phyloP scores from a whole-genome alignment of 2,888 invertebrate species.

The Eurois occulta region DNA sequence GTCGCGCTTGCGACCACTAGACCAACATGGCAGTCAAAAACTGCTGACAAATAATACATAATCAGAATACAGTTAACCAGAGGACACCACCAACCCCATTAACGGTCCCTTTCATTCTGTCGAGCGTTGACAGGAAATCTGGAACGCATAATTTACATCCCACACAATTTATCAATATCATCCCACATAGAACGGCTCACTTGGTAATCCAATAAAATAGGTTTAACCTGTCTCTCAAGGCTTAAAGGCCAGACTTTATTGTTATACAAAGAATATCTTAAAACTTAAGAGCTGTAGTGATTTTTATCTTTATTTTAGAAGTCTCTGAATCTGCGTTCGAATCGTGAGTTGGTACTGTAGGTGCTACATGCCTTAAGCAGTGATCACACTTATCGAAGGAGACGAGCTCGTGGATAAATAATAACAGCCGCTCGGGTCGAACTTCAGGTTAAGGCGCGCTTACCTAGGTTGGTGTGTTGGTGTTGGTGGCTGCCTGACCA shows the following conservation, averaged over 20 bases:
- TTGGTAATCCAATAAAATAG: slow-evolving; percentile 38
- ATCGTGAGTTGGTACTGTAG: slow-evolving; percentile 17
- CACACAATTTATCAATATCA: slow-evolving; percentile 57
- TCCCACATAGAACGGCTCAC: slow-evolving; percentile 52
- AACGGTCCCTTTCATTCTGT: slow-evolving; percentile 20
- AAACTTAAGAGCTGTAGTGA: slow-evolving; percentile 5
- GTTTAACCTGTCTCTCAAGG: slow-evolving; percentile 45
- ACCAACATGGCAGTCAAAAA: no score
- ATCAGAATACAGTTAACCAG: slow-evolving; percentile 16
- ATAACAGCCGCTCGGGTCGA: no score
- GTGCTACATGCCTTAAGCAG: slow-evolving; percentile 25
- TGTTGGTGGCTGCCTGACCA: no score
- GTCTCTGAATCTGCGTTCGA: slow-evolving; percentile 21
- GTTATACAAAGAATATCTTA: slow-evolving; percentile 23
- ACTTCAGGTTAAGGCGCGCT: no score
- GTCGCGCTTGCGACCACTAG: no score
- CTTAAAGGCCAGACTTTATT: slow-evolving; percentile 8
- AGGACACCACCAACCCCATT: slow-evolving; percentile 23
- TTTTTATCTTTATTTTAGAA: slow-evolving; percentile 33
- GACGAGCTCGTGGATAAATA: no score
- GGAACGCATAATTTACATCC: slow-evolving; percentile 56
- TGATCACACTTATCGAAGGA: background rate
- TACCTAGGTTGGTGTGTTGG: no score
- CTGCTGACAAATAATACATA: no score
- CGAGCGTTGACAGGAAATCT: slow-evolving; percentile 50